Percentiles rank a stretch among this genome's conserved stretches.
These are phyloP conservation scores for Phaethon lepturus DNA, from an alignment of 2,113 vertebrate species.

Conservation along the genomic window DNA sequence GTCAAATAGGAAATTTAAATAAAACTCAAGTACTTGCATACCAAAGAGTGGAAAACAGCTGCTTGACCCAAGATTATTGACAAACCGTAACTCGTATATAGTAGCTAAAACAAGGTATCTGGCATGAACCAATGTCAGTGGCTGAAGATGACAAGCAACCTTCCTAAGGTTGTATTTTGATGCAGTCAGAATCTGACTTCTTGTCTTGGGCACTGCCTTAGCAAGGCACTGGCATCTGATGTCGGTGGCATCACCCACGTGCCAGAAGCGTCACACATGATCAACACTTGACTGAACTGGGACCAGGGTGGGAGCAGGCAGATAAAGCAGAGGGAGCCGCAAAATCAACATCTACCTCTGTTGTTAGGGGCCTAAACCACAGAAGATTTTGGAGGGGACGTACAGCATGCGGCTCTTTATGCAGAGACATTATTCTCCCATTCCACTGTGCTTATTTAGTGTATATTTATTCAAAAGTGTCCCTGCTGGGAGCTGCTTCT, in stretches of 20 bases:
- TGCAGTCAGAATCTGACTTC: not conserved
- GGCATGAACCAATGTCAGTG: not conserved
- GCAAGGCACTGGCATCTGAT: not conserved
- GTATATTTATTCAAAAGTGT: not conserved
- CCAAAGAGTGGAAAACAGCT: not conserved
- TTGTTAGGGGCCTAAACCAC: not conserved
- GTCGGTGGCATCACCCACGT: fast-evolving
- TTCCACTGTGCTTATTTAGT: not conserved
- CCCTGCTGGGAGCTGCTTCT: not conserved
- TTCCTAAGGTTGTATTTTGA: not conserved
- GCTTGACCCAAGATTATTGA: not conserved
- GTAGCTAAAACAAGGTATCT: not conserved
- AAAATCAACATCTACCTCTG: not conserved
- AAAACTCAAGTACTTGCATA: not conserved
- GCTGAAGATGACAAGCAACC: not conserved
- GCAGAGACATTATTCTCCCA: not conserved
- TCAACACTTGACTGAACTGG: not conserved
- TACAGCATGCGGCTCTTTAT: not conserved
- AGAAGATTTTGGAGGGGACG: not conserved
- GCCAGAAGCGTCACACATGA: not conserved
- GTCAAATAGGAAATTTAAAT: not conserved
- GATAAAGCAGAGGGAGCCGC: not conserved
- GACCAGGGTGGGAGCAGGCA: not conserved
- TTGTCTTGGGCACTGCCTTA: not conserved
- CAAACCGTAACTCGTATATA: not conserved